Evolutionary conservation across 1,140 invertebrate species (phyloP).

Genomic region (Sycophaga agraensis): DNA sequence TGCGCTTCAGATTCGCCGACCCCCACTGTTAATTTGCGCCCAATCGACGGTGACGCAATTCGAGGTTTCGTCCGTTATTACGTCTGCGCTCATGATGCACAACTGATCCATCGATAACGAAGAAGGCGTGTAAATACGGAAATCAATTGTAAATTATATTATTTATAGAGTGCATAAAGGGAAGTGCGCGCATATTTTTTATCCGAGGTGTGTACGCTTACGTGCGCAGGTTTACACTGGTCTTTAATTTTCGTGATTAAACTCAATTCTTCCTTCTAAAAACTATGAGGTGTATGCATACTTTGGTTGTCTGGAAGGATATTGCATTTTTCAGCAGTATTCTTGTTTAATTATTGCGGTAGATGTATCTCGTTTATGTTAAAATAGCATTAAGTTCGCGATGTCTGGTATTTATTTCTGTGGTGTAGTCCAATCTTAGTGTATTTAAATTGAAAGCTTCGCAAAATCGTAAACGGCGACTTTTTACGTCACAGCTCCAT

Average conservation of each 20-base stretch:
- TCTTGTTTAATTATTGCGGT: background rate
- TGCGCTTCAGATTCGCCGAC: too few relatives aligned
- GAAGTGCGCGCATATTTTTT: too few relatives aligned
- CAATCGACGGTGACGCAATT: background rate
- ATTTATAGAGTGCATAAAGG: background rate
- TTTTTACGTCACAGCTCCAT: constrained; percentile 15
- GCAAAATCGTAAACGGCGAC: background rate
- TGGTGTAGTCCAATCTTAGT: constrained; percentile 1
- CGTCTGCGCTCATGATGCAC: background rate
- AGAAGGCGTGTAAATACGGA: constrained; percentile 9
- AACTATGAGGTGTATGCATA: background rate
- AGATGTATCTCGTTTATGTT: background rate
- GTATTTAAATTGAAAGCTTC: background rate
- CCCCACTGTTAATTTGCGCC: background rate
- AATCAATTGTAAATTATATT: constrained; percentile 25
- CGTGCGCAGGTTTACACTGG: too few relatives aligned
- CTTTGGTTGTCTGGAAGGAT: background rate
- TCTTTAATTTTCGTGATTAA: too few relatives aligned
- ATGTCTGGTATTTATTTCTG: constrained; percentile 24
- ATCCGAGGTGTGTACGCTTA: too few relatives aligned
- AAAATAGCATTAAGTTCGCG: constrained; percentile 13
- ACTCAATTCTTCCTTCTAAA: background rate
- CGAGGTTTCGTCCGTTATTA: background rate
- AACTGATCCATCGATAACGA: background rate
- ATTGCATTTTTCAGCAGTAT: background rate